Conservation (phyloP, 2,797 vertebrate genomes). For the Borostomias antarcticus region DNA sequence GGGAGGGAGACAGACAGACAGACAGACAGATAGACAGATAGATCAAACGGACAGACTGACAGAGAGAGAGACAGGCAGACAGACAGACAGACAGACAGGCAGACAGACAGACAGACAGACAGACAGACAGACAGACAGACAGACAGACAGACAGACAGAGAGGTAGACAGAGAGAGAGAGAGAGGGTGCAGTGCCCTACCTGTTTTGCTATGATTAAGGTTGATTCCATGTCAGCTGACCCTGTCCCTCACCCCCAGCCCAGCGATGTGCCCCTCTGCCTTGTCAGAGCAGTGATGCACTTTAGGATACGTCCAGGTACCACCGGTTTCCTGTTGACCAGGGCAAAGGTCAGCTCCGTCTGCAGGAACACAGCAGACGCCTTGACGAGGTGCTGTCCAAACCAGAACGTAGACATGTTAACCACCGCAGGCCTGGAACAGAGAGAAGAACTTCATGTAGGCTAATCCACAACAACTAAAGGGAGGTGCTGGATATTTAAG, state of each 20-base stretch:
- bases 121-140: not conserved
- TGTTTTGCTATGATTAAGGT: conserved; percentile 31
- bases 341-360: conserved; percentile 85
- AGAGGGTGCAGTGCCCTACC: conserved; percentile 66
- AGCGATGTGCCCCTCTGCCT: not conserved
- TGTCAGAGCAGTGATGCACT: conserved; percentile 10
- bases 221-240: not conserved
- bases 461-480: conserved; percentile 1
- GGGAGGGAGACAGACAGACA: conserved; percentile 40
- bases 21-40: not conserved
- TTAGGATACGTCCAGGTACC: conserved; percentile 91
- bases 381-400: conserved; percentile 88
- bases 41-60: not conserved
- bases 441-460: not conserved
- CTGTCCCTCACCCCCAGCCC: not conserved
- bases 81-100: conserved; percentile 31
- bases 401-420: conserved; percentile 66
- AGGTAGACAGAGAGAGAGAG: not conserved
- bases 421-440: conserved; percentile 4
- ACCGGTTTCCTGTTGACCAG: conserved; percentile 88
- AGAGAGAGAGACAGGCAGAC: not conserved
- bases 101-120: conserved; percentile 27
- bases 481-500: too few species aligned
- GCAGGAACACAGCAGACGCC: conserved; percentile 82
- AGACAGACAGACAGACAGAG: not conserved